These are phyloP conservation scores for Balearica regulorum DNA, from an alignment of 2,797 vertebrate genomes.

Conservation along the genomic window DNA sequence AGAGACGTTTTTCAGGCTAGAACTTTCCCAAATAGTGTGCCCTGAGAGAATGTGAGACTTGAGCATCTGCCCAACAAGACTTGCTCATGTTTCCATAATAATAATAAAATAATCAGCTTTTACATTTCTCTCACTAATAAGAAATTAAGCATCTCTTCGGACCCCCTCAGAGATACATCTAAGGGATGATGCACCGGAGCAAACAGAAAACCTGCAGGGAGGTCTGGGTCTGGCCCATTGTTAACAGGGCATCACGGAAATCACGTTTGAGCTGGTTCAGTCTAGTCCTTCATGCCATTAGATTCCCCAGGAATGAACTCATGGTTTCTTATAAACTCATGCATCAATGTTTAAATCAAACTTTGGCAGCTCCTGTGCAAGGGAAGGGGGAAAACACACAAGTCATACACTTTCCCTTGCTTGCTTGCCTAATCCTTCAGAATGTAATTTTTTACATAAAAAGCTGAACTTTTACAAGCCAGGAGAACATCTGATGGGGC, in stretches of 20 bases:
- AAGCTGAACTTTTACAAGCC: not conserved
- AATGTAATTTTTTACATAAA: not conserved
- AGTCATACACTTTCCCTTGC: not conserved
- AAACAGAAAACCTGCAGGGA: not conserved
- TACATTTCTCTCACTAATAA: not conserved
- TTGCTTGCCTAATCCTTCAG: not conserved
- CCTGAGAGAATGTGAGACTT: not conserved
- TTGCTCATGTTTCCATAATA: not conserved
- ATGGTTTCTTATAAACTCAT: not conserved
- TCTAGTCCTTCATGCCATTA: not conserved
- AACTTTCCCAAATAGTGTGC: not conserved
- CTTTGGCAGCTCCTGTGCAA: not conserved
- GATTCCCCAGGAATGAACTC: not conserved
- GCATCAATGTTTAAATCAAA: not conserved
- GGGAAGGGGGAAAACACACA: not conserved
- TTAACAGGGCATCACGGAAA: not conserved
- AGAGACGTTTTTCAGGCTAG: not conserved
- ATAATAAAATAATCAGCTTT: not conserved
- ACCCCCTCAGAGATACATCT: not conserved
- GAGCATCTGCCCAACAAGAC: not conserved
- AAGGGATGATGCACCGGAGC: not conserved
- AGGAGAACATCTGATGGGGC: not conserved
- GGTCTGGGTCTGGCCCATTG: not conserved
- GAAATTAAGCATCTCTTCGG: not conserved
- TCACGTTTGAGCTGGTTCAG: not conserved